Evolutionary conservation across 2,113 vertebrate genomes (phyloP), one percentile per base, ranked within the genome.

Genomic region (Bubo scandiacus): DNA sequence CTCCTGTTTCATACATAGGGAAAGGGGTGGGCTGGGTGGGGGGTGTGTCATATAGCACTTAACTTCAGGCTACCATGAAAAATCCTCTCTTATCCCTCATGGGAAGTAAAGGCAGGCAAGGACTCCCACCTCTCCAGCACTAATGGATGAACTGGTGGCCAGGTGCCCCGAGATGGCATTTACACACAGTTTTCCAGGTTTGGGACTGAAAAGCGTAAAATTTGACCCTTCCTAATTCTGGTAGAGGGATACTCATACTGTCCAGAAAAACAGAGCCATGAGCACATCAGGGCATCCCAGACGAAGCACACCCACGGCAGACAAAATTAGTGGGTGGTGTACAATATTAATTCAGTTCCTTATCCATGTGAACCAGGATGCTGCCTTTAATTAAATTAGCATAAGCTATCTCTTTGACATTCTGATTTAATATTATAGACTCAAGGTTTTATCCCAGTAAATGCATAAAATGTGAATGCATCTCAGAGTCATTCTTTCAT

Each of bases 371-470:
- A 3, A 14, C 75, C 92, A 95, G 90, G 92, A 95, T 75, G 68
- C 57, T 94, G 82, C 73, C 73, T 94, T 92, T 95, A 96, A 96
- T 96, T 96, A 94, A 96, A 96, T 96, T 96, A 97, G 77, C 96
- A 97, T 93, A 96, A 94, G 83, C 80, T 84, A 25, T 78, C n/a
- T 91, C 91, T 84, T 88, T 92, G 94, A 94, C 81, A 74, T 65
- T 89, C 80, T 88, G 68, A 95, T 94, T 94, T 81, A 90, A 72
- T 65, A n/a, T 81, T 78, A 81, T 20, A 93, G 88, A 86, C 77
- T 88, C 3, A 2, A 90, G 72, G 52, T 45, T 94, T 92, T 94
- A 91, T 63, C 70, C 81, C 68, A 75, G 77, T 68, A 93, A 96
- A 88, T 49, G 68, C 42, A 84, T 55, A 84, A 94, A 95, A 86